Evolutionary conservation across 1,140 invertebrate species (phyloP).

Genomic region (Plodia interpunctella): DNA sequence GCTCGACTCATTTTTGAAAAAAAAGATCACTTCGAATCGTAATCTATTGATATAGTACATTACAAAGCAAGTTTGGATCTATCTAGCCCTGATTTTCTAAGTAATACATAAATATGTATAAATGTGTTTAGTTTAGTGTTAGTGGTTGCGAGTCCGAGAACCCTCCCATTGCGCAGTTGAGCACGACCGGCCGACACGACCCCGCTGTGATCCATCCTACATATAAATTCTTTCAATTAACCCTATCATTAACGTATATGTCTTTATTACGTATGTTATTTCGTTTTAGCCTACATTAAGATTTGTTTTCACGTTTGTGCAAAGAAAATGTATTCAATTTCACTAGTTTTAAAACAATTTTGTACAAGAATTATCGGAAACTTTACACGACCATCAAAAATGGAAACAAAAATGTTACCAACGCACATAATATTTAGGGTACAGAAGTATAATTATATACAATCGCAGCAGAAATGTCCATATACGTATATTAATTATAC

Average conservation of each 20-base stretch:
- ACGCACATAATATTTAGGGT: conserved; percentile 30
- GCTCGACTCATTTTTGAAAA: too few species aligned
- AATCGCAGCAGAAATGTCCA: neutral
- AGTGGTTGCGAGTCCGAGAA: neutral
- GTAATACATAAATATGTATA: too few species aligned
- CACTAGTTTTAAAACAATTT: conserved; percentile 33
- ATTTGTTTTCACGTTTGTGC: conserved; percentile 47
- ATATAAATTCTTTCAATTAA: conserved; percentile 73
- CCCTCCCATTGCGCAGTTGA: conserved; percentile 15
- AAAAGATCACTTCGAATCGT: too few species aligned
- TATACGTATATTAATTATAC: neutral
- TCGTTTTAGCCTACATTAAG: conserved; percentile 66
- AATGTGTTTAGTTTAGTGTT: too few species aligned
- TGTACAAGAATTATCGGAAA: conserved; percentile 36
- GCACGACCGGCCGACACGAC: conserved; percentile 29
- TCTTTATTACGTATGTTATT: conserved; percentile 77
- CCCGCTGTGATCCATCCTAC: conserved; percentile 34
- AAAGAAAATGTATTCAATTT: conserved; percentile 42
- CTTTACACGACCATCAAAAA: conserved; percentile 28
- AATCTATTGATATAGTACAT: too few species aligned
- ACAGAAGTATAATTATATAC: neutral
- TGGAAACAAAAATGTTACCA: conserved; percentile 45
- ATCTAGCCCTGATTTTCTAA: too few species aligned
- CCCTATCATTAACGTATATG: conserved; percentile 74
- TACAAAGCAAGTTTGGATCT: too few species aligned